Conservation (phyloP, 2,113 vertebrate genomes). For the Phycodurus eques region DNA sequence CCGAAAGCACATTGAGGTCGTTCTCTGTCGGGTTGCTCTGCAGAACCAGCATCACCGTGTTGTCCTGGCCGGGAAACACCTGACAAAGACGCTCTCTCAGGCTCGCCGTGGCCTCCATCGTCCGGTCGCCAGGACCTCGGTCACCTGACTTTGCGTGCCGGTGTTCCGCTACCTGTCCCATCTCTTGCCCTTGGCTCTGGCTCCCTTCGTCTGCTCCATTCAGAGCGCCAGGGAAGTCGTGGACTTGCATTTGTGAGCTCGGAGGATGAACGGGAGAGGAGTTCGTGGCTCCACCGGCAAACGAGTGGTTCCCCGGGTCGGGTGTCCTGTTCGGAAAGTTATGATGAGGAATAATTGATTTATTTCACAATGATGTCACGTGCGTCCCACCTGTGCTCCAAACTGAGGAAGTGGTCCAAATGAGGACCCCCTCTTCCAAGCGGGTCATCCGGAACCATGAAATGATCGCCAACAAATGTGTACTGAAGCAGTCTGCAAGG, state of each 20-base stretch:
- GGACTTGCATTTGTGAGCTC: constrained; percentile 55
- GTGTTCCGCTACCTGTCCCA: background rate
- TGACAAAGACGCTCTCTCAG: constrained; percentile 73
- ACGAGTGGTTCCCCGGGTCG: constrained; percentile 57
- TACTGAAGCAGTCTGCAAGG: constrained; percentile 80
- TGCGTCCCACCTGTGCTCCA: constrained; percentile 55
- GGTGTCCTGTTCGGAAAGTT: constrained; percentile 40
- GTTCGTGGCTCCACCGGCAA: constrained; percentile 36
- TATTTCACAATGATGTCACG: background rate
- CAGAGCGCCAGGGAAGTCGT: constrained; percentile 48
- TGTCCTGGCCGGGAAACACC: constrained; percentile 80
- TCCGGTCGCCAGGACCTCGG: constrained; percentile 28
- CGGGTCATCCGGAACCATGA: constrained; percentile 90
- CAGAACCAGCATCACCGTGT: constrained; percentile 77
- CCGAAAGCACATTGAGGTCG: constrained; percentile 79
- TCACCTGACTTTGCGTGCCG: constrained; percentile 17
- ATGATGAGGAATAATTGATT: background rate
- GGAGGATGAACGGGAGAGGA: constrained; percentile 17
- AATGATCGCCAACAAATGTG: constrained; percentile 84
- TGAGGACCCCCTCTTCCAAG: constrained; percentile 83
- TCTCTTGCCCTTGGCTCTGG: background rate
- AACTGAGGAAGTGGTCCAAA: constrained; percentile 79
- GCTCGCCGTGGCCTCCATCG: constrained; percentile 60
- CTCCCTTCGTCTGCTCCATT: background rate
- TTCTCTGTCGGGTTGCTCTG: constrained; percentile 70